These are phyloP conservation scores for Dendroctonus ponderosae DNA, from an alignment of 1,140 invertebrate species.

Conservation along the genomic window DNA sequence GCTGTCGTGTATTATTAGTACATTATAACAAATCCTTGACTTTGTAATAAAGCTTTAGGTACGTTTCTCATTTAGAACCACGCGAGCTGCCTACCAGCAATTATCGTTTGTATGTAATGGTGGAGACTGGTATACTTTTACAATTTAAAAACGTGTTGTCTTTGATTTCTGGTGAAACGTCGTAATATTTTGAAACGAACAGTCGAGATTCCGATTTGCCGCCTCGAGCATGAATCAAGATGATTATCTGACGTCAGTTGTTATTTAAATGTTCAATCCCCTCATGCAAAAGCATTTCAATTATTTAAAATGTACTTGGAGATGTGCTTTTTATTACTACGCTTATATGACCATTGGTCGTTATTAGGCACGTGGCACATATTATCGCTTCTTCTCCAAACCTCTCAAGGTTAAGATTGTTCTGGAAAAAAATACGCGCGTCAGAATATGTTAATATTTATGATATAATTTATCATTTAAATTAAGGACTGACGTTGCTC, in stretches of 20 bases:
- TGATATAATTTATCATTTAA: no score
- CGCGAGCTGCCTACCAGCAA: constrained; percentile 5
- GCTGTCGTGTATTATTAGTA: constrained; percentile 27
- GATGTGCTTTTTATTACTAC: no score
- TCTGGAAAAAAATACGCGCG: no score
- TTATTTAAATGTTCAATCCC: constrained; percentile 12
- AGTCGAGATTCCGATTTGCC: background rate
- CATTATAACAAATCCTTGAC: constrained; percentile 35
- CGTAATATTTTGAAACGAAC: constrained; percentile 1
- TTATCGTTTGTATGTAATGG: constrained; percentile 18
- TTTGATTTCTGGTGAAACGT: constrained; percentile 20
- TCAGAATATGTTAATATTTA: no score
- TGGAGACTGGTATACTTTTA: constrained; percentile 17
- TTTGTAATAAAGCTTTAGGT: constrained; percentile 24
- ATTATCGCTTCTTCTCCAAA: no score
- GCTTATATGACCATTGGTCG: no score
- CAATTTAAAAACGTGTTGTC: constrained; percentile 11
- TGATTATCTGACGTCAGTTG: constrained; percentile 9
- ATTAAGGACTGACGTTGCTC: no score
- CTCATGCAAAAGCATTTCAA: background rate
- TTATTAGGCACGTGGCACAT: no score
- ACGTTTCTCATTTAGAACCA: constrained; percentile 22
- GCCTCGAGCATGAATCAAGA: constrained; percentile 9
- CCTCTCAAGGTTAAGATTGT: no score
- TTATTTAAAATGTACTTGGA: background rate